These are phyloP conservation scores for Taurulus bubalis DNA, from an alignment of 2,113 vertebrate species.

Conservation along the genomic window DNA sequence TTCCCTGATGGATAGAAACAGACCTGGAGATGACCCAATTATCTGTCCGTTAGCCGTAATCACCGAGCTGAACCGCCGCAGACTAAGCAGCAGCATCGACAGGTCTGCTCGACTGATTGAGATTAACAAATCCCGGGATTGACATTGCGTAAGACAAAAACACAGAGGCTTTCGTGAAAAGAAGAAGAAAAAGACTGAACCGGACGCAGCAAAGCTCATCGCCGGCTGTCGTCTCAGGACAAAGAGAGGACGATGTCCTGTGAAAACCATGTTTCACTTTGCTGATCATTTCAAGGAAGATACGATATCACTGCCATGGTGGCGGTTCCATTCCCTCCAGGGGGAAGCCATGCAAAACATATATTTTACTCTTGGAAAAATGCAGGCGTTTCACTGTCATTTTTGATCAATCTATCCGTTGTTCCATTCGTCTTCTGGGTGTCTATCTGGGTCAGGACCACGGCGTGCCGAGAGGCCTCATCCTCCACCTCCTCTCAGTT, in stretches of 20 bases:
- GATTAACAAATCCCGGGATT: background rate
- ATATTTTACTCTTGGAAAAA: background rate
- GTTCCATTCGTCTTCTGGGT: conserved; percentile 6
- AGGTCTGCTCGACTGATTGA: background rate
- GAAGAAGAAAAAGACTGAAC: background rate
- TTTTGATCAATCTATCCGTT: conserved; percentile 10
- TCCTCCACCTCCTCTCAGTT: background rate
- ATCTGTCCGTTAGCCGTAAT: conserved; percentile 16
- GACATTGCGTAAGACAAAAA: conserved; percentile 6
- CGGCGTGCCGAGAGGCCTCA: background rate
- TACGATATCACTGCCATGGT: conserved; percentile 2
- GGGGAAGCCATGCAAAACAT: conserved; percentile 6
- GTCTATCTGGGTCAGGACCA: conserved; percentile 34
- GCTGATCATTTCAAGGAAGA: conserved; percentile 7
- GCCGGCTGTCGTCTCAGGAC: background rate
- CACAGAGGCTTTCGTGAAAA: conserved; percentile 2
- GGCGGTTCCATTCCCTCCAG: conserved; percentile 4
- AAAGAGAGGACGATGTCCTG: background rate
- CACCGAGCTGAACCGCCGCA: background rate
- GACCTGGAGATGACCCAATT: background rate
- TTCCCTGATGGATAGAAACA: conserved; percentile 37
- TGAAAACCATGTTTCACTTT: conserved; percentile 47
- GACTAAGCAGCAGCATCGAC: background rate
- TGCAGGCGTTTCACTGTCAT: background rate
- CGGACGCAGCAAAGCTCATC: background rate